Evolutionary conservation across 1,140 invertebrate species (phyloP), one percentile per base, ranked within the genome.

Genomic region (Reticulitermes speratus): DNA sequence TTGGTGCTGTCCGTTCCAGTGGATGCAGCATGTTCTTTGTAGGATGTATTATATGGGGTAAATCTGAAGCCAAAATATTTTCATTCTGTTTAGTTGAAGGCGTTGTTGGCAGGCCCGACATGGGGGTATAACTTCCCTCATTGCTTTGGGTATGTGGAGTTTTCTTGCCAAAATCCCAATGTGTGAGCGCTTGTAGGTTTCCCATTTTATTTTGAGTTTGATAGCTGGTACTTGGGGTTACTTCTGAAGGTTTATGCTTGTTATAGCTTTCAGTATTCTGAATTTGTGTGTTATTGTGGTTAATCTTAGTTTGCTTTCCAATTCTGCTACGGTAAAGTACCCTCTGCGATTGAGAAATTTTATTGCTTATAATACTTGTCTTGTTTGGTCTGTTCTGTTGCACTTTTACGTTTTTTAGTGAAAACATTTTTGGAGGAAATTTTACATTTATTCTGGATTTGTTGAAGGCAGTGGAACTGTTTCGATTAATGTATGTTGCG

Each of bases 381-480:
- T 75, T n/a, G 9, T 75, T 75, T 75, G 6, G 65, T 30, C 14
- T 75, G n/a, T n/a, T 75, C 14, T 75, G n/a, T 75, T 8, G n/a
- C 7, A 25, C 25, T 30, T 25, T 75, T 30, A 30, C 8, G 65
- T 75, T 75, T 30, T 75, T 75, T n/a, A 75, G 14, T 30, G 65
- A 25, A 30, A 75, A 30, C 25, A 75, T 75, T 30, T 75, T 75
- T 1, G 65, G 65, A 16, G 65, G 65, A 75, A 75, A 75, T 75
- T 75, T 75, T 75, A 75, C 65, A 75, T 75, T 75, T 75, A 75
- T n/a, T 30, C 65, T 75, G 14, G 65, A 75, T 6, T n/a, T 75
- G 65, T 75, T 75, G 25, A 75, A 25, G 25, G 65, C 65, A n/a
- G 11, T n/a, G 25, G 65, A n/a, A 14, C 65, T 30, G n/a, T 75